These are phyloP conservation scores for Vanacampus margaritifer DNA, from an alignment of 2,113 vertebrate genomes.

Conservation along the genomic window DNA sequence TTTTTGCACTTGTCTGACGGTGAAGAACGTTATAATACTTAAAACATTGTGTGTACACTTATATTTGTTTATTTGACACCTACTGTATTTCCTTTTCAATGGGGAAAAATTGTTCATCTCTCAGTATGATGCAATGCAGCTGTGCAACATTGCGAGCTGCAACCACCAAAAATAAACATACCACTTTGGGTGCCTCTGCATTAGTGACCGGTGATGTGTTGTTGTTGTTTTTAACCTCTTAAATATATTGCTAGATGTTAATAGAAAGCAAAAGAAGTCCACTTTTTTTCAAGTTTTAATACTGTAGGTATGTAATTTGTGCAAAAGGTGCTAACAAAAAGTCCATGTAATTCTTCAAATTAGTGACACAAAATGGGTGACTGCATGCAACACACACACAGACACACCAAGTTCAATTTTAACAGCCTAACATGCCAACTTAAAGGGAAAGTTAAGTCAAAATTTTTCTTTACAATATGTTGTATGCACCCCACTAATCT, in stretches of 20 bases:
- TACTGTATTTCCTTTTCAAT: too few relatives aligned
- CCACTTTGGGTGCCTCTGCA: not conserved
- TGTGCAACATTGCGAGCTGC: not conserved
- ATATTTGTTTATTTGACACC: too few relatives aligned
- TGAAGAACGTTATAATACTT: too few relatives aligned
- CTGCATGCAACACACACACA: not conserved
- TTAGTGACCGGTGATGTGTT: not conserved
- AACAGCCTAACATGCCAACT: too few relatives aligned
- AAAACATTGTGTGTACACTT: too few relatives aligned
- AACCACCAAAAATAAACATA: not conserved
- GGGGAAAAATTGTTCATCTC: too few relatives aligned
- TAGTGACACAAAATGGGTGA: not conserved
- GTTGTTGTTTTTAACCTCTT: not conserved
- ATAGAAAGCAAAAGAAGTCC: not conserved
- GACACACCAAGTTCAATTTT: not conserved
- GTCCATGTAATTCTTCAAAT: not conserved
- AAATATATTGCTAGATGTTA: not conserved
- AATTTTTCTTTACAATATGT: too few relatives aligned
- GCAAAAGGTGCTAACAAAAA: not conserved
- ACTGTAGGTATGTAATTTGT: not conserved
- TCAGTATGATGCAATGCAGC: too few relatives aligned
- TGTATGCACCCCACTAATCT: too few relatives aligned
- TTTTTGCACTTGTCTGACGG: too few relatives aligned
- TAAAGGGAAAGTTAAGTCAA: too few relatives aligned
- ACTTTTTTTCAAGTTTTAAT: slow-evolving; percentile 4